Base-by-base conservation (phyloP, 2,797 vertebrate genomes). In the Molossus molossus region DNA sequence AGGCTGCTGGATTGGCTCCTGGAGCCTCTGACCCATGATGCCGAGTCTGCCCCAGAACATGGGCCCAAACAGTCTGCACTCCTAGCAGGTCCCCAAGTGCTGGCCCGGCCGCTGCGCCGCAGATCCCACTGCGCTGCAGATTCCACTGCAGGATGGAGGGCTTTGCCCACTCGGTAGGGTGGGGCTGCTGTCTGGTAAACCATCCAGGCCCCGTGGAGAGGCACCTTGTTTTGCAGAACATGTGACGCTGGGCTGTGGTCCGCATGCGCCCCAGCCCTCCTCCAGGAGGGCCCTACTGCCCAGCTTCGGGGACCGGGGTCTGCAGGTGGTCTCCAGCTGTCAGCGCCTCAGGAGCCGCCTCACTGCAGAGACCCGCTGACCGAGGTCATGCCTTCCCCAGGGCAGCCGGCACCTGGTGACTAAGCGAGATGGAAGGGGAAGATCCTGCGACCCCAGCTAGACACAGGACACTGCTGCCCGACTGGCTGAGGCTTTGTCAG, bases 231-330 rank as follows among this genome's bases (percentile, higher is more conserved):
- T 62, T 83, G 25, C 21, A 82, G 93, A 58, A 5, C 25, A 21
- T 6, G 1, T 29, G 33, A 17, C 0, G 0, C 4, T 45, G 40
- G 55, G 50, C 14, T 82, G 76, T 21, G 58, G 48, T 14, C 11
- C 29, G 1, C 17, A 2, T 0, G 0, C 10, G 4, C 14, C 29
- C 0, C 0, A 60, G 20, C 50, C 1, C 14, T 27, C 5, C 27
- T 60, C 11, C 1, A 15, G 29, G 33, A 72, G 50, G n/a, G 9
- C 6, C 72, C 25, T 10, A 1, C 48, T 55, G 65, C 5, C 33
- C 65, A 33, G 33, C 18, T 62, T 40, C 8, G 33, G 37, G 6
- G 70, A 29, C 69, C 0, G 1, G 1, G 20, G 65, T 17, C 23
- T 48, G 67, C 57, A 45, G 25, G 29, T 9, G 23, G 15, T 45